These are phyloP conservation scores for Aporophyla lueneburgensis DNA, from an alignment of 2,888 invertebrate genomes.

Conservation along the genomic window DNA sequence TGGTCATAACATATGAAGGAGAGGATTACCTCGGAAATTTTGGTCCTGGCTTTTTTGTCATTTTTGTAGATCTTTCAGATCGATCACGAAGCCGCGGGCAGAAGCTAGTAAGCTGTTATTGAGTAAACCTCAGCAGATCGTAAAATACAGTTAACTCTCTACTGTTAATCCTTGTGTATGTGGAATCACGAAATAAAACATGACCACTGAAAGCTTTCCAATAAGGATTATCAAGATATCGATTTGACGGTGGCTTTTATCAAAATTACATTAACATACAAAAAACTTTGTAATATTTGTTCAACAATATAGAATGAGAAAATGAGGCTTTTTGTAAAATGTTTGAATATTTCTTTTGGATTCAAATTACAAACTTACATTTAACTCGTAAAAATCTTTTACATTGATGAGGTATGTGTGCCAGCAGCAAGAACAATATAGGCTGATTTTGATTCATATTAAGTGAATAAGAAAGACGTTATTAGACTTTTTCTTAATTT, in stretches of 20 bases:
- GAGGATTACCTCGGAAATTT: too few species aligned
- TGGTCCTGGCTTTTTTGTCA: too few species aligned
- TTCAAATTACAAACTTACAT: neutral
- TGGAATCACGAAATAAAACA: conserved; percentile 11
- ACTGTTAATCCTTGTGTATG: neutral
- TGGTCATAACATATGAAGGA: too few species aligned
- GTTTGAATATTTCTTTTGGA: neutral
- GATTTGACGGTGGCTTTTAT: conserved; percentile 16
- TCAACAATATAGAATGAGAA: neutral
- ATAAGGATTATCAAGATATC: conserved; percentile 18
- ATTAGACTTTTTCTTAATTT: too few species aligned
- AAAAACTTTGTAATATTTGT: neutral
- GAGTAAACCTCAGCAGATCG: neutral
- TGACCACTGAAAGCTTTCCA: neutral
- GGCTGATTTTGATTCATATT: too few species aligned
- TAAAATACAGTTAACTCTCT: neutral
- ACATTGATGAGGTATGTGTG: too few species aligned
- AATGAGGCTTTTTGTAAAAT: neutral
- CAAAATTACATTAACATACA: neutral
- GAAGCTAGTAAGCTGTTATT: neutral
- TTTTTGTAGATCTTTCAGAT: too few species aligned
- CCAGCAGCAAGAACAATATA: too few species aligned
- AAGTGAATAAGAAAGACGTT: too few species aligned
- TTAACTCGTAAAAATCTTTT: neutral
- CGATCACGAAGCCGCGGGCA: too few species aligned